Percentiles rank a stretch among this genome's conserved stretches.
These are phyloP conservation scores for Rhadina sibilatrix DNA, from an alignment of 2,113 vertebrate species.

Conservation along the genomic window DNA sequence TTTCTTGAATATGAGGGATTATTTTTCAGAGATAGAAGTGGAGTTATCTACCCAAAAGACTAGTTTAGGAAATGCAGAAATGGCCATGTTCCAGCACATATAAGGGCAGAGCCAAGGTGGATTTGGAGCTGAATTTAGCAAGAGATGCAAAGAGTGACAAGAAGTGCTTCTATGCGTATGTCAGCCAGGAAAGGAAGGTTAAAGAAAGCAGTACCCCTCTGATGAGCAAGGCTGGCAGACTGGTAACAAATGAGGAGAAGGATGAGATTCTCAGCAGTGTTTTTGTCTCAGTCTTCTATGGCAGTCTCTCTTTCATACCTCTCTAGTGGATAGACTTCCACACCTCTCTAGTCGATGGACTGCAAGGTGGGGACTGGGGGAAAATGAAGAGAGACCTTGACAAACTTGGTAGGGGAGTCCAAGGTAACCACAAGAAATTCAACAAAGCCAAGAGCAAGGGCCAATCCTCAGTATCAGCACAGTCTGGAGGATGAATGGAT, in stretches of 20 bases:
- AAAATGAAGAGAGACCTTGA: neutral
- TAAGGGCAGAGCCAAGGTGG: neutral
- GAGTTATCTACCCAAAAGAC: neutral
- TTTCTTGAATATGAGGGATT: neutral
- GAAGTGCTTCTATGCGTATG: rapidly evolving
- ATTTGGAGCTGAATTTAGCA: neutral
- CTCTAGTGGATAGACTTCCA: neutral
- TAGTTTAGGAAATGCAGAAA: neutral
- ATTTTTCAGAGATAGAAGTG: neutral
- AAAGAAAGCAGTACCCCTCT: neutral
- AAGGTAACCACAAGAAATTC: neutral
- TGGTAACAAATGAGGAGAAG: too few species aligned
- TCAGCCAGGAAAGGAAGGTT: neutral
- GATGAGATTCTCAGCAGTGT: neutral
- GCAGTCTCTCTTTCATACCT: neutral
- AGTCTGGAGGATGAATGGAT: neutral
- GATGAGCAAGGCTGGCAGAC: neutral
- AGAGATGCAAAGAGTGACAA: neutral
- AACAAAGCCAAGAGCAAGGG: neutral
- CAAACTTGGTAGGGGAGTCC: neutral
- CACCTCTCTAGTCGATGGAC: neutral
- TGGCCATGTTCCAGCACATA: neutral
- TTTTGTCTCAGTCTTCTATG: neutral
- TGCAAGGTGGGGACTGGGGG: neutral
- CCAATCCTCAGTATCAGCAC: neutral